Base-by-base conservation (phyloP, 2,888 invertebrate species). In the Troilus luridus region DNA sequence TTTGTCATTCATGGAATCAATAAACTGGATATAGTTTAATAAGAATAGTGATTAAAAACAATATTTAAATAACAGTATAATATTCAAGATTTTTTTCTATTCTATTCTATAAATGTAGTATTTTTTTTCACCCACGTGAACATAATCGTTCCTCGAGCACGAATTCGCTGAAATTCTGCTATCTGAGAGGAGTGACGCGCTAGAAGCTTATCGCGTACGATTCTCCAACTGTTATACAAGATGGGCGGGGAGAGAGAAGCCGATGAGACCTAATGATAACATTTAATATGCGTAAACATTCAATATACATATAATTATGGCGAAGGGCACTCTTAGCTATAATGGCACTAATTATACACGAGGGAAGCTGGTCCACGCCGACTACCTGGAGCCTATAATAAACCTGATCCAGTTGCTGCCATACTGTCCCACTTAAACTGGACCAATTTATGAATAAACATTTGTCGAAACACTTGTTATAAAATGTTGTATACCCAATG, bases 221-320 rank as follows among this genome's bases (percentile, higher is more conserved):
- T 54, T 58, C 85, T 85, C 85, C n/a, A 12, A 56, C 85, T 85
- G 85, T 85, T 85, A 56, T 12, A 58, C 12, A 56, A 56, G 6
- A 56, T 58, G 54, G 56, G 56, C 56, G 85, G 14, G 85, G 85
- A 85, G 85, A 85, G 85, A 12, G 85, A 56, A 85, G 85, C 56
- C 85, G 85, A 85, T 85, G 85, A 19, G 85, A 85, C 56, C 85
- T 85, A 85, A 85, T 85, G 85, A 85, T 85, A 85, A 85, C 85
- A 85, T 85, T 85, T 85, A 85, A 85, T 85, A 85, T 85, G 85
- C 85, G 85, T 85, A 85, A 85, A 85, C 85, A 85, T 85, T 85
- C 85, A 85, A 85, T 85, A 85, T 85, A 85, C 56, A 85, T 85
- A 85, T 85, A 85, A 85, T 85, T 85, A 85, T 56, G 56, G 56